Evolutionary conservation across 2,113 vertebrate genomes (phyloP).

Genomic region (Cathartes aura): DNA sequence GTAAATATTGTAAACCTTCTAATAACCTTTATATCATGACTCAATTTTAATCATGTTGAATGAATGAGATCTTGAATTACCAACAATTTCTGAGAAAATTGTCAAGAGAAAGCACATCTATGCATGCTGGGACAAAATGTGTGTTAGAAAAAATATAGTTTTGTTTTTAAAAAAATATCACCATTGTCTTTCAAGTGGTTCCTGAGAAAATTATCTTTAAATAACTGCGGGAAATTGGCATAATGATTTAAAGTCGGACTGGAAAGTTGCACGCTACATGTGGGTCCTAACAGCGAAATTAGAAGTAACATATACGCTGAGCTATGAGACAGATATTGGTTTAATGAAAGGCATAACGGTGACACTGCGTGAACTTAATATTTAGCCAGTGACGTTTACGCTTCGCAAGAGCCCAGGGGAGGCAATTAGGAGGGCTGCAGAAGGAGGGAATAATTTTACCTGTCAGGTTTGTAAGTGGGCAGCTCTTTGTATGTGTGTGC

Average conservation of each 20-base stretch:
- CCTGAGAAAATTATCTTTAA: neutral
- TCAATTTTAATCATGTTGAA: neutral
- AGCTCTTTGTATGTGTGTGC: neutral
- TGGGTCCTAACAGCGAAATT: neutral
- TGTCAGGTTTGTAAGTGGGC: conserved; percentile 51
- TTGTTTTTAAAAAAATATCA: neutral
- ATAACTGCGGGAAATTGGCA: neutral
- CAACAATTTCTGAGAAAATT: neutral
- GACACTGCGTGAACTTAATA: neutral
- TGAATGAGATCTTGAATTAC: neutral
- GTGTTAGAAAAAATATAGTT: neutral
- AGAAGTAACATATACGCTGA: neutral
- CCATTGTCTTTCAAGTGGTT: neutral
- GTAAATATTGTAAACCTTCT: neutral
- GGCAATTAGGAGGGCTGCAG: conserved; percentile 49
- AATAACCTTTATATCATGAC: neutral
- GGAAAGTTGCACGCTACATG: neutral
- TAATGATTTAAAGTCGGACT: neutral
- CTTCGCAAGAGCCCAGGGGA: conserved; percentile 22
- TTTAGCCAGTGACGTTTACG: conserved; percentile 28
- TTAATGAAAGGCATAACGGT: neutral
- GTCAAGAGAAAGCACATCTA: neutral
- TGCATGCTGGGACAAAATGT: rapidly evolving
- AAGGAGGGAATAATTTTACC: conserved; percentile 56
- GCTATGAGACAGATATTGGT: conserved; percentile 7